Evolutionary conservation across 2,113 vertebrate genomes (phyloP).

Genomic region (Catharus minimus): DNA sequence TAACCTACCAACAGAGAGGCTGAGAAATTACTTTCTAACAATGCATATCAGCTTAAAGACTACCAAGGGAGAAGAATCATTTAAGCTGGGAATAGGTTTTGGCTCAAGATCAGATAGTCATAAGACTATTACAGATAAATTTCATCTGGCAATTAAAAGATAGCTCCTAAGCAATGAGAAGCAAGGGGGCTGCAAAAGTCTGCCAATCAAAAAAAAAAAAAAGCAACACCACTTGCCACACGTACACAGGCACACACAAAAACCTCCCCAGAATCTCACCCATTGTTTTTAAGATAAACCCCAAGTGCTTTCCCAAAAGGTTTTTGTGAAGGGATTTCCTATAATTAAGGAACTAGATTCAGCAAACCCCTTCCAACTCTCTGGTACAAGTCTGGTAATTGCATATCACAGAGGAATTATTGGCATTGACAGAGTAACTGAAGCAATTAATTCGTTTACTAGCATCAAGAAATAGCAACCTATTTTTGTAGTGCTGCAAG

Average conservation of each 20-base stretch:
- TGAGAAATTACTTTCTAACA: background rate
- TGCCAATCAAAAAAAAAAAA: background rate
- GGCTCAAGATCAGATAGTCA: background rate
- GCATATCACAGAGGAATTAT: background rate
- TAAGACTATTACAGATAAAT: background rate
- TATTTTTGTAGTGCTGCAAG: background rate
- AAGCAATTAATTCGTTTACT: background rate
- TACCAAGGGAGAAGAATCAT: background rate
- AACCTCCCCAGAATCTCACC: background rate
- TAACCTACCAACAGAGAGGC: background rate
- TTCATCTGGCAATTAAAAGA: slow-evolving; percentile 16
- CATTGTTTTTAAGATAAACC: background rate
- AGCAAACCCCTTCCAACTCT: background rate
- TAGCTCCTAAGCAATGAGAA: background rate
- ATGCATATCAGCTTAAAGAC: background rate
- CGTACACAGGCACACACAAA: background rate
- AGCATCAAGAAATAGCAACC: background rate
- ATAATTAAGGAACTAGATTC: background rate
- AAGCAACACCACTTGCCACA: background rate
- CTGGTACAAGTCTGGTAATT: background rate
- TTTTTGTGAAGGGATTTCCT: background rate
- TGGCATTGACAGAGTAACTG: background rate
- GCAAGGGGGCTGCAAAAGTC: background rate
- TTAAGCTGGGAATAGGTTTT: background rate
- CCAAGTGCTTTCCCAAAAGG: background rate